Percentiles rank a stretch among this genome's conserved stretches.
Evolutionary conservation across 1,140 invertebrate genomes (phyloP).

Genomic region (Tenebrio molitor): DNA sequence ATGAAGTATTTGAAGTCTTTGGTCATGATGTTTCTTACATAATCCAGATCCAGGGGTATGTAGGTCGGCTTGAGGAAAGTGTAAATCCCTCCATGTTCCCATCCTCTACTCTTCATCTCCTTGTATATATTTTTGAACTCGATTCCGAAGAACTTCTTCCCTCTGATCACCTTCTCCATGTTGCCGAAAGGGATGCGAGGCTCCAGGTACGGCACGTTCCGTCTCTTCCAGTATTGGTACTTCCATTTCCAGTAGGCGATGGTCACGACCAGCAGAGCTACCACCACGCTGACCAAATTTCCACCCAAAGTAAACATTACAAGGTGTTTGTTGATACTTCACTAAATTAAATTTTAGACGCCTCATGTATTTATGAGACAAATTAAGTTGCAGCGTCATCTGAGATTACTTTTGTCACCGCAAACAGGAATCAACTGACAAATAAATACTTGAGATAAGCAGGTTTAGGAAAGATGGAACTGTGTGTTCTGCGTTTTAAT

Average conservation of each 20-base stretch:
- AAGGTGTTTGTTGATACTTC: no score
- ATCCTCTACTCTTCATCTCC: conserved; percentile 16
- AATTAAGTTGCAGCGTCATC: no score
- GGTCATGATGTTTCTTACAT: conserved; percentile 66
- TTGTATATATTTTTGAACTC: conserved; percentile 12
- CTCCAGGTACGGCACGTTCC: conserved; percentile 53
- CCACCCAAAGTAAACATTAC: conserved; percentile 49
- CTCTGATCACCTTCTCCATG: conserved; percentile 3
- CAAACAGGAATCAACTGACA: no score
- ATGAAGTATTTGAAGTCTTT: conserved; percentile 69
- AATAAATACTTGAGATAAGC: no score
- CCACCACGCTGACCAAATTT: conserved; percentile 44
- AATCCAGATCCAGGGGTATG: conserved; percentile 65
- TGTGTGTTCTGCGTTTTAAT: no score
- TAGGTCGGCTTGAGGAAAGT: conserved; percentile 43
- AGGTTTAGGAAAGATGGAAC: no score
- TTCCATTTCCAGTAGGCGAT: no score
- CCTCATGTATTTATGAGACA: no score
- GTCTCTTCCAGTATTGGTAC: conserved; percentile 59
- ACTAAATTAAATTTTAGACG: no score
- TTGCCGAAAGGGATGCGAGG: conserved; percentile 48
- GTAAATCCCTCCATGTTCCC: conserved; percentile 30
- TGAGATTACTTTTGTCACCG: no score
- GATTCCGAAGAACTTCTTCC: background rate
- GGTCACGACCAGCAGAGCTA: conserved; percentile 50